Conservation (phyloP, 2,888 invertebrate genomes). For the Falcaria lacertinaria region DNA sequence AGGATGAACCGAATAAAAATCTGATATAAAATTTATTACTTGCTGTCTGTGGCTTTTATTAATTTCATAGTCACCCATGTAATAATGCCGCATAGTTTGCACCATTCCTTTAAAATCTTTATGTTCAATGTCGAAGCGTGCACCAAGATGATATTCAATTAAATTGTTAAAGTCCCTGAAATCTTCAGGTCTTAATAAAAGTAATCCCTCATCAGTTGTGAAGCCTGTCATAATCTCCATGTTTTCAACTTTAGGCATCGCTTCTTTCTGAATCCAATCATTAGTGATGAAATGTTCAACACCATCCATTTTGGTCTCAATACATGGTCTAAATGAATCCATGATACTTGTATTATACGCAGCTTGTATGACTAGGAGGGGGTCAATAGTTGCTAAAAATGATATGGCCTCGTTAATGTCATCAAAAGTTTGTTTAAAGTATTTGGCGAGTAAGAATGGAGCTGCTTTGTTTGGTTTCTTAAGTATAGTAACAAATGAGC, state of each 20-base stretch:
- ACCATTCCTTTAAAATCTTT: too few relatives aligned
- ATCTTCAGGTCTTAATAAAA: too few relatives aligned
- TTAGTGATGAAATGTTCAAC: constrained; percentile 30
- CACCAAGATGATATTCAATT: too few relatives aligned
- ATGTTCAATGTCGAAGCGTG: too few relatives aligned
- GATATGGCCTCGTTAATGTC: constrained; percentile 28
- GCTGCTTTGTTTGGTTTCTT: constrained; percentile 20
- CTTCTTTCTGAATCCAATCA: constrained; percentile 18
- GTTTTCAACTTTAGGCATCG: constrained; percentile 19
- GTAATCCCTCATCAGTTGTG: too few relatives aligned
- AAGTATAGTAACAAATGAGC: constrained; percentile 14
- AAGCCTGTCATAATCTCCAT: constrained; percentile 32
- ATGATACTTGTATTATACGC: constrained; percentile 9
- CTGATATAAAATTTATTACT: too few relatives aligned
- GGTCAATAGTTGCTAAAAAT: constrained; percentile 26
- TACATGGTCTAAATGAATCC: constrained; percentile 21
- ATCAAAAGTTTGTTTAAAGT: constrained; percentile 26
- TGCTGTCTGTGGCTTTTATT: too few relatives aligned
- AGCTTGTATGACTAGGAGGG: constrained; percentile 26
- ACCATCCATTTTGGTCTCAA: constrained; percentile 30
- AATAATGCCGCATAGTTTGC: too few relatives aligned
- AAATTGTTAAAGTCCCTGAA: too few relatives aligned
- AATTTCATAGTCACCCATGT: too few relatives aligned
- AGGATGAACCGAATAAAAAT: too few relatives aligned
- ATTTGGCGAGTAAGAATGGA: constrained; percentile 27